Base-by-base conservation (phyloP, 2,888 invertebrate species). In the Cartodere bifasciata region DNA sequence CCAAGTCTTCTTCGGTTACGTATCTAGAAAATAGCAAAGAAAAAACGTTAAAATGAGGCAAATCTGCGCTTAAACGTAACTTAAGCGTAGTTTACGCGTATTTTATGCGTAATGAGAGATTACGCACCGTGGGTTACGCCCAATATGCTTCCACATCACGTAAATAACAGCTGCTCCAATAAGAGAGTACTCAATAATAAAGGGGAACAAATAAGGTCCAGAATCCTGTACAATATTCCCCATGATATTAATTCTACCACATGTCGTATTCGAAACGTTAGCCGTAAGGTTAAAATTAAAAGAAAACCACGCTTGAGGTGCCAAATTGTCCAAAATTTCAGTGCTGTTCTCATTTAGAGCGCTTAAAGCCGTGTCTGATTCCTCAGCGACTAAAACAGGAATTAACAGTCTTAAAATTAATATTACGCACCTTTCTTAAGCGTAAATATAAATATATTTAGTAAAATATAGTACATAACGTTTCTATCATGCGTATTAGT, bases 81-180 rank as follows among this genome's bases (percentile, higher is more conserved):
- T 17, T 17, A 17, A 17, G 6, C 9, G 6, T 2, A 20, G 11
- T 11, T 28, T 5, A n/a, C 14, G n/a, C 11, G 6, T 13, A 23
- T 9, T 6, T 23, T 16, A 7, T 11, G n/a, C n/a, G n/a, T n/a
- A 17, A 17, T 17, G 6, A 17, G 9, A 17, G 9, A 17, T 24
- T 35, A 52, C 46, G 63, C 63, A 80, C 72, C 81, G 79, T 29
- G 88, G 83, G 62, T 85, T 80, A 54, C 84, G 75, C 34, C 88
- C 88, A 58, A 90, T 88, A 55, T 87, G 87, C 55, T 85, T 82
- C 92, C 92, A 94, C 87, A 92, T 92, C 30, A 91, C 85, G 58
- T 88, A 92, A 49, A 92, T 80, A 22, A 94, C 91, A 29, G 91
- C 88, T 28, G 92, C 90, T 12, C 91, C 91, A 51, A 95, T 90